phyloP scores from a whole-genome alignment of 1,140 invertebrate species.

The Apocrypta bakeri region DNA sequence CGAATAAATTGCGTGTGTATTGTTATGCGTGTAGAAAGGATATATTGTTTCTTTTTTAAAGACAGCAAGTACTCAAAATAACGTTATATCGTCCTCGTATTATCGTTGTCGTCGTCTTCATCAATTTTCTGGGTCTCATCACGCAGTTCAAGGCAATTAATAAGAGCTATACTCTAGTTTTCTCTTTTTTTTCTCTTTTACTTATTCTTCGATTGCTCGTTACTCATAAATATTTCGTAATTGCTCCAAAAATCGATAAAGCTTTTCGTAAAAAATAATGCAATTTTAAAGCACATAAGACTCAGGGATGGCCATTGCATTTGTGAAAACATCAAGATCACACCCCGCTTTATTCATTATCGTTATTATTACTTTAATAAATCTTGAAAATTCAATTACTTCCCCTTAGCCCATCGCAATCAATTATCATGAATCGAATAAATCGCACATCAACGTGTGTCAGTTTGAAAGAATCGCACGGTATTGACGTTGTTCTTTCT shows the following conservation, averaged over 20 bases:
- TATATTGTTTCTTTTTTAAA: slow-evolving; percentile 1
- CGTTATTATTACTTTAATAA: slow-evolving; percentile 21
- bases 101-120: slow-evolving; percentile 29
- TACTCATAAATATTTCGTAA: slow-evolving; percentile 1
- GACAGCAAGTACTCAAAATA: slow-evolving; percentile 46
- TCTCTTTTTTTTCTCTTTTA: slow-evolving; percentile 35
- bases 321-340: slow-evolving; percentile 5
- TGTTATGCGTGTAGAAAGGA: slow-evolving; percentile 34
- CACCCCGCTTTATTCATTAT: neutral
- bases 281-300: slow-evolving; percentile 50
- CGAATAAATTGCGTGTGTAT: slow-evolving; percentile 37
- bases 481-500: slow-evolving; percentile 36
- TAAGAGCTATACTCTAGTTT: slow-evolving; percentile 42
- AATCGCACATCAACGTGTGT: slow-evolving; percentile 14
- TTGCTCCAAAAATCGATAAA: slow-evolving; percentile 47
- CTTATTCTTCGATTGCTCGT: slow-evolving; percentile 3
- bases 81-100: slow-evolving; percentile 35
- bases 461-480: neutral
- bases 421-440: slow-evolving; percentile 37
- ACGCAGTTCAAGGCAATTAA: slow-evolving; percentile 43
- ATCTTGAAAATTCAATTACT: slow-evolving; percentile 44
- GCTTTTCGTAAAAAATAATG: slow-evolving; percentile 55
- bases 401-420: neutral
- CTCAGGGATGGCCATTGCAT: neutral
- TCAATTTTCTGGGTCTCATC: slow-evolving; percentile 22